Conservation (phyloP, 2,113 vertebrate genomes). For the Dolichallabes microphthalmus region DNA sequence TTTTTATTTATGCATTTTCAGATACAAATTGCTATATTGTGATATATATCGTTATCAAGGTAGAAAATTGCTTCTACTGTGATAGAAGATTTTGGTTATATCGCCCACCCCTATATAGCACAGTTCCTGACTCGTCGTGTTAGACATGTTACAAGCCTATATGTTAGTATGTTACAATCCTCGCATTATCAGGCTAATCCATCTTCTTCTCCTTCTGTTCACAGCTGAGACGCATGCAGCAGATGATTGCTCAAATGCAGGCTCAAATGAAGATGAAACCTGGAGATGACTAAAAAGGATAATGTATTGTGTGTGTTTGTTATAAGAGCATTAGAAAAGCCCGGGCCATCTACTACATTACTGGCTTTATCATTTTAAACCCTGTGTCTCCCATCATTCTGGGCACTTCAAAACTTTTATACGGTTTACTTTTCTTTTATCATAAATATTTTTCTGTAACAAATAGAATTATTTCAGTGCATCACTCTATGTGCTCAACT, state of each 20-base stretch:
- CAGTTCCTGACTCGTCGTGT: not conserved
- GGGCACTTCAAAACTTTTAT: not conserved
- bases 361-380: not conserved
- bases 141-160: not conserved
- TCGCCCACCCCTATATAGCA: no score
- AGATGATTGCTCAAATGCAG: constrained; percentile 89
- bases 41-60: no score
- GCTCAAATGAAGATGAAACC: constrained; percentile 86
- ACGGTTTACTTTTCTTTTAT: not conserved
- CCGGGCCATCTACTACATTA: not conserved
- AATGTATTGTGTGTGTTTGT: constrained; percentile 3
- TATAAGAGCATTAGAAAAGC: not conserved
- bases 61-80: no score
- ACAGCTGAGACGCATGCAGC: constrained; percentile 85
- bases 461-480: not conserved
- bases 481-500: not conserved
- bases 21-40: no score
- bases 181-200: not conserved
- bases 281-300: constrained; percentile 73
- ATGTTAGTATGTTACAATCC: not conserved
- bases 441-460: not conserved
- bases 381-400: not conserved
- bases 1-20: no score
- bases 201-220: not conserved
- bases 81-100: no score